phyloP scores from a whole-genome alignment of 2,113 vertebrate genomes.

The Paratilapia polleni region DNA sequence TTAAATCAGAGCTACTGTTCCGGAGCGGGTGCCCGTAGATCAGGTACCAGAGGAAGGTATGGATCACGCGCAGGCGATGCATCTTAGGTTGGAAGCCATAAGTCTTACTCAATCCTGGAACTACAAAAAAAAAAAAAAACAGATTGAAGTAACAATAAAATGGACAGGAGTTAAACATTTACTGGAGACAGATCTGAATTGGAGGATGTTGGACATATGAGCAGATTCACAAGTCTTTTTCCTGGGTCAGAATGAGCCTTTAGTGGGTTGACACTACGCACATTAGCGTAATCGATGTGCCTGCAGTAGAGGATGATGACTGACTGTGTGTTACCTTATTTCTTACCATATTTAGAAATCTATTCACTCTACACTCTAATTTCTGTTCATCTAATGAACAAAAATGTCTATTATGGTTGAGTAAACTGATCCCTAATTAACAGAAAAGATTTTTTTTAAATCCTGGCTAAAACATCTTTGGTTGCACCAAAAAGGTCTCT shows the following conservation, averaged over 20 bases:
- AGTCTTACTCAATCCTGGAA: constrained; percentile 89
- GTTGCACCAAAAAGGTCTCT: too few relatives aligned
- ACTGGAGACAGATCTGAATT: not conserved
- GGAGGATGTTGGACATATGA: too few relatives aligned
- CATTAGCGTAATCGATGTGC: not conserved
- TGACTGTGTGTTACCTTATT: too few relatives aligned
- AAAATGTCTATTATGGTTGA: not conserved
- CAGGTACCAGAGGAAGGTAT: constrained; percentile 93
- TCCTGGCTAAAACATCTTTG: too few relatives aligned
- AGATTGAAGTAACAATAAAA: not conserved
- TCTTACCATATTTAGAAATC: not conserved
- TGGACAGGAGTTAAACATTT: not conserved
- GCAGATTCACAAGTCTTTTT: too few relatives aligned
- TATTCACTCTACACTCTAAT: not conserved
- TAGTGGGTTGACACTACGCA: not conserved
- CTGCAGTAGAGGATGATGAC: too few relatives aligned
- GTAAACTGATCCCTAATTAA: not conserved
- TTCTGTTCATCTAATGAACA: not conserved
- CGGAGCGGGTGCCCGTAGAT: constrained; percentile 87
- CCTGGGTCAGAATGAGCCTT: too few relatives aligned
- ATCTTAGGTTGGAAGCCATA: constrained; percentile 96
- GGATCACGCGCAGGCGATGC: constrained; percentile 88
- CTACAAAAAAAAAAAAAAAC: constrained; percentile 65
- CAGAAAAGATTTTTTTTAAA: too few relatives aligned
- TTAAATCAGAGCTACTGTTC: not conserved